Evolutionary conservation across 2,888 invertebrate species (phyloP).

Genomic region (Sturmia bella): DNA sequence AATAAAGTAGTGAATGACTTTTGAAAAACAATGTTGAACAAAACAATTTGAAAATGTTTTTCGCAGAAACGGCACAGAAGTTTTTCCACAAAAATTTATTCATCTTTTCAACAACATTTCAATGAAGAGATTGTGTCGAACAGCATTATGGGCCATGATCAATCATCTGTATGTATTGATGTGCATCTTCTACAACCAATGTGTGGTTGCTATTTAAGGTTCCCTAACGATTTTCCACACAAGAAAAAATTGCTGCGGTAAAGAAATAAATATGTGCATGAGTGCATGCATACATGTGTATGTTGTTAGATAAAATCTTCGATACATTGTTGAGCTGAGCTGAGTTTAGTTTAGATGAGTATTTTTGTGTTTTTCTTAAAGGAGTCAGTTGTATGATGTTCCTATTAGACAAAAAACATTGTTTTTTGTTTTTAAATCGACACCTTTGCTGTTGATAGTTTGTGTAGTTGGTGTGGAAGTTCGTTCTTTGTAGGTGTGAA

Average conservation of each 20-base stretch:
- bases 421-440: constrained; percentile 54
- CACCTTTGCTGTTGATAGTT: constrained; percentile 60
- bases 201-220: constrained; percentile 46
- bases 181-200: constrained; percentile 40
- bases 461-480: constrained; percentile 35
- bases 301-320: constrained; percentile 26
- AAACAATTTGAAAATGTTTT: neutral
- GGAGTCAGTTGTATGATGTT: constrained; percentile 30
- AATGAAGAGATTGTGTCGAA: constrained; percentile 37
- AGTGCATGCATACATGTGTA: constrained; percentile 2
- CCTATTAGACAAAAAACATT: constrained; percentile 5
- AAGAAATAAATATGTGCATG: too few species aligned
- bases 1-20: neutral
- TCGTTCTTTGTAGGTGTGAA: constrained; percentile 77
- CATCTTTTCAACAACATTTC: constrained; percentile 25
- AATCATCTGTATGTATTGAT: constrained; percentile 56
- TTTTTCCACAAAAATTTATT: constrained; percentile 43
- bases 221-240: constrained; percentile 28
- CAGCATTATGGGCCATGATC: constrained; percentile 63
- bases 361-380: constrained; percentile 1
- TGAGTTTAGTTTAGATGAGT: constrained; percentile 12
- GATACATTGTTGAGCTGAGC: constrained; percentile 12
- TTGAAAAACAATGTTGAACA: neutral
- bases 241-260: constrained; percentile 11
- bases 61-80: constrained; percentile 11